Evolutionary conservation across 2,113 vertebrate species (phyloP).

Genomic region (Forbesichthys papilliferus): DNA sequence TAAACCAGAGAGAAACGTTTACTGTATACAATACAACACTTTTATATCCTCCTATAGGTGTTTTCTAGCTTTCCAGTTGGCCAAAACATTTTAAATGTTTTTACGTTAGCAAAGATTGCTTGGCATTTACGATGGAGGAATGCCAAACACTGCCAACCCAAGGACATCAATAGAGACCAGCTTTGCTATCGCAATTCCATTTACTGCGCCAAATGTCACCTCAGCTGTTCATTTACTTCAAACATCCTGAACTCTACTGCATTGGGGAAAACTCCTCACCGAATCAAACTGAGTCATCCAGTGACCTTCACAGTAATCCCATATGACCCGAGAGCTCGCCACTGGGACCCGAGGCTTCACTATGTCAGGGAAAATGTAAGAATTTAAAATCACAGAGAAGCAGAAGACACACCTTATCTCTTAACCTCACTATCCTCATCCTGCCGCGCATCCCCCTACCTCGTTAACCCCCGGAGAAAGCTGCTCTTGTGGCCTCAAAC

Average conservation of each 20-base stretch:
- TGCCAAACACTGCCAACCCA: not conserved
- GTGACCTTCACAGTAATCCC: slow-evolving; percentile 31
- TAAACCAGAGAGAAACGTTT: slow-evolving; percentile 26
- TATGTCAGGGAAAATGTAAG: slow-evolving; percentile 5
- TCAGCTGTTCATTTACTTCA: slow-evolving; percentile 3
- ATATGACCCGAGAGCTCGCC: slow-evolving; percentile 19
- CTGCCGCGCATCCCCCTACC: slow-evolving; percentile 20
- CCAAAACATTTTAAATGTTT: no score
- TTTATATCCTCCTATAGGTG: no score
- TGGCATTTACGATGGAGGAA: slow-evolving; percentile 1
- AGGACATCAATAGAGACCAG: not conserved
- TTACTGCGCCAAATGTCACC: slow-evolving; percentile 1
- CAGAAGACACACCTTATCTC: slow-evolving; percentile 5
- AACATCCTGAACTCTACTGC: slow-evolving; percentile 10
- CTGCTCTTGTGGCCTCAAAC: slow-evolving; percentile 23
- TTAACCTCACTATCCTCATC: slow-evolving; percentile 11
- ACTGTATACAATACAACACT: slow-evolving; percentile 23
- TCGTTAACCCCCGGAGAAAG: slow-evolving; percentile 49
- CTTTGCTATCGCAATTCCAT: not conserved
- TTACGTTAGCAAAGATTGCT: no score
- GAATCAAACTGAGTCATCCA: slow-evolving; percentile 27
- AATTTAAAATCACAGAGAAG: not conserved
- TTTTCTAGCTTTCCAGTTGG: no score
- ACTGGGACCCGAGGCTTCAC: slow-evolving; percentile 7
- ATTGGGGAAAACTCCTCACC: slow-evolving; percentile 9